Base-by-base conservation (phyloP, 2,113 vertebrate genomes). In the Peromyscus maniculatus region DNA sequence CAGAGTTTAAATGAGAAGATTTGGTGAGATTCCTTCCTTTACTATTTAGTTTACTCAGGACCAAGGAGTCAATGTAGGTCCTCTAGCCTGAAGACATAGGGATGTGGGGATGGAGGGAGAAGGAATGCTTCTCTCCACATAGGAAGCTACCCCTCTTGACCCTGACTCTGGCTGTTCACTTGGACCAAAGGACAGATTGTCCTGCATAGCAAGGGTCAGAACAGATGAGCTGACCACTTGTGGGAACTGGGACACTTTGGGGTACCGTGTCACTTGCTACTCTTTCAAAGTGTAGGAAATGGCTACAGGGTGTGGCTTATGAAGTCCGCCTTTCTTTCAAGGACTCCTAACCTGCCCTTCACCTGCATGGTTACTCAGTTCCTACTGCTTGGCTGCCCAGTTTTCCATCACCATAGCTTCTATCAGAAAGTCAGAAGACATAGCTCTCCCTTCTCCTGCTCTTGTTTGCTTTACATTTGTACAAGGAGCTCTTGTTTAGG, bases 61-160 rank as follows among this genome's bases (percentile, higher is more conserved):
- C 33, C 13, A 39, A 10, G 10, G 15, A 3, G 1, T 64, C 82
- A 72, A 55, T n/a, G 69, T 80, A 89, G 0, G 17, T 94, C 98
- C 97, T 97, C 96, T 99, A 98, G 99, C 98, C 98, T 97, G 95
- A 97, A 98, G 98, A 98, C 98, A 98, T 96, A 92, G 95, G 98
- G 98, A 98, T 66, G 7, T 13, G 10, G 98, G 98, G 99, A 98
- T 98, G 98, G 98, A 99, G 98, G 28, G 26, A 31, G 66, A 67
- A 75, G 22, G 4, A 7, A 26, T 33, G 7, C 6, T 21, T 64
- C 13, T 49, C 39, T 86, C 28, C 43, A 26, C 31, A n/a, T 55
- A 72, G 21, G 13, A 24, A 16, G 33, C 31, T 10, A 33, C 6
- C 17, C 2, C 78, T 21, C 31, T 52, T 62, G 26, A 28, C 4